phyloP scores from a whole-genome alignment of 2,888 invertebrate genomes.

The Eupithecia pulchellata region DNA sequence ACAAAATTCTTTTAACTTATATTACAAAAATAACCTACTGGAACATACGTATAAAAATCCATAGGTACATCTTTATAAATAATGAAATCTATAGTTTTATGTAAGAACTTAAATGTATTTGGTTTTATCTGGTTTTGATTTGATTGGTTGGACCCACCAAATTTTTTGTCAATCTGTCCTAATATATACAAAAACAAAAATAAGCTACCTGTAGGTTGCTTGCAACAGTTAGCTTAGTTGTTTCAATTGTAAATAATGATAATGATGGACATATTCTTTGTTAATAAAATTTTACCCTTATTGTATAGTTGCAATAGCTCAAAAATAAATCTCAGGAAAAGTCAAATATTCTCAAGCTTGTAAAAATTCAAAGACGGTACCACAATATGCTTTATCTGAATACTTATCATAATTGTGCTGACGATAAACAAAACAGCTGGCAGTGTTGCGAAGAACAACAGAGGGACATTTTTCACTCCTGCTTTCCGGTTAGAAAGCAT shows the following conservation, averaged over 20 bases:
- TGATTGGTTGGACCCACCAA: not conserved
- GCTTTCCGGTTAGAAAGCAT: conserved; percentile 60
- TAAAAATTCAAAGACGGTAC: conserved; percentile 2
- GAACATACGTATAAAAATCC: no score
- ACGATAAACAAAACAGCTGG: conserved; percentile 30
- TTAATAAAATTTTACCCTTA: no score
- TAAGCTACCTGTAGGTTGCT: no score
- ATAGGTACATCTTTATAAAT: no score
- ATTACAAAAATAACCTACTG: no score
- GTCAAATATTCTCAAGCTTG: not conserved
- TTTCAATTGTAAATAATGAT: no score
- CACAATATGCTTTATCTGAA: conserved; percentile 17
- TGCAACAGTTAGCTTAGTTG: no score
- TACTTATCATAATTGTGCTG: conserved; percentile 34
- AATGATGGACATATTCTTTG: no score
- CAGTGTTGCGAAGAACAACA: conserved; percentile 55
- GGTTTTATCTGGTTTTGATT: not conserved
- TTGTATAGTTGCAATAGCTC: not conserved
- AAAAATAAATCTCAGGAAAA: not conserved
- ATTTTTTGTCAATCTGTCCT: not conserved
- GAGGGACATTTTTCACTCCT: conserved; percentile 65
- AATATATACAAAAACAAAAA: no score
- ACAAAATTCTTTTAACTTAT: no score
- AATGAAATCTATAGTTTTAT: no score
- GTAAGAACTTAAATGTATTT: no score